These are phyloP conservation scores for Tiliacea aurago DNA, from an alignment of 2,888 invertebrate genomes.

Conservation along the genomic window DNA sequence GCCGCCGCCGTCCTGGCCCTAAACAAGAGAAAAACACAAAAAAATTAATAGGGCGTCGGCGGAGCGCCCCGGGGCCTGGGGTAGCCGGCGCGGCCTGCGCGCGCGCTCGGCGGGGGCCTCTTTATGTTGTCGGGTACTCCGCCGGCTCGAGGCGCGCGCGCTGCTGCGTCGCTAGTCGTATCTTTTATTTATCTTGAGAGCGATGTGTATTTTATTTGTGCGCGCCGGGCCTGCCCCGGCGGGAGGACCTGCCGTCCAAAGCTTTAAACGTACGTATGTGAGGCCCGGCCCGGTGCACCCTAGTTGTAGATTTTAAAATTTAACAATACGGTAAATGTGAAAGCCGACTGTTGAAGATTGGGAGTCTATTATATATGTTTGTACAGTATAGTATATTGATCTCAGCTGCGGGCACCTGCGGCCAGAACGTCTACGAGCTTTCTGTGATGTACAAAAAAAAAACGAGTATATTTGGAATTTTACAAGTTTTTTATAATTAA, in stretches of 20 bases:
- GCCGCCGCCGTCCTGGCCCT: constrained; percentile 68
- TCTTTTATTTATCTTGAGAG: constrained; percentile 86
- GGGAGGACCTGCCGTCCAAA: constrained; percentile 65
- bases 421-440: constrained; percentile 79
- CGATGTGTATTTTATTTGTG: constrained; percentile 85
- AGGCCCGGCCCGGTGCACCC: constrained; percentile 60
- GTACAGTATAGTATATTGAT: constrained; percentile 88
- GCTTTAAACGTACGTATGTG: constrained; percentile 66
- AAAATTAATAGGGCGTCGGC: constrained; percentile 76
- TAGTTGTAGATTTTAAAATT: constrained; percentile 87
- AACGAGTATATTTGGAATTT: constrained; percentile 89
- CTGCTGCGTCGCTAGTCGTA: constrained; percentile 78
- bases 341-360: constrained; percentile 85
- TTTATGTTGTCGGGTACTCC: constrained; percentile 65
- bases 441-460: constrained; percentile 90
- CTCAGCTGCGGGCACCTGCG: constrained; percentile 86
- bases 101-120: constrained; percentile 63
- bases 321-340: constrained; percentile 83
- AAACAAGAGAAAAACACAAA: constrained; percentile 86
- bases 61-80: constrained; percentile 70
- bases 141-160: constrained; percentile 64
- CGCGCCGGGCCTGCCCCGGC: constrained; percentile 66
- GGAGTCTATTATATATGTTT: constrained; percentile 87
- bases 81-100: constrained; percentile 63
- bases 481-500: constrained; percentile 91